These are phyloP conservation scores for Chloroclysta siterata DNA, from an alignment of 2,888 invertebrate species.

Conservation along the genomic window DNA sequence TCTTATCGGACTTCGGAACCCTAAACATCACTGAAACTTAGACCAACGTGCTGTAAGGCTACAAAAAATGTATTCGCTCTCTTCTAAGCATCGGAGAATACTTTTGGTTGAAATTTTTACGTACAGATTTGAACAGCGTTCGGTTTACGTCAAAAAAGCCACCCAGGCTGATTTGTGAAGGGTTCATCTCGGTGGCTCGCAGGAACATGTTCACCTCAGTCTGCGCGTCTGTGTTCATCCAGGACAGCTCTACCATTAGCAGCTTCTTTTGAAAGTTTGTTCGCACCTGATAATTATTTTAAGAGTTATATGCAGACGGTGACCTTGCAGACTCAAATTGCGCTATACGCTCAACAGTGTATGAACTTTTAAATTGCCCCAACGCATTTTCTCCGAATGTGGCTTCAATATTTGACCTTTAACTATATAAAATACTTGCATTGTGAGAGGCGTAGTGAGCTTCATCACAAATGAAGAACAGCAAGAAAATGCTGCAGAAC, in stretches of 20 bases:
- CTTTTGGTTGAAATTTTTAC: slow-evolving; percentile 36
- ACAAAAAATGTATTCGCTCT: too few species aligned
- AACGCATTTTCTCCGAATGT: too few species aligned
- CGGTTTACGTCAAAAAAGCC: slow-evolving; percentile 90
- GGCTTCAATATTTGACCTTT: too few species aligned
- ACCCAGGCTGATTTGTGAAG: slow-evolving; percentile 89
- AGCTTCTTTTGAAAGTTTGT: slow-evolving; percentile 90
- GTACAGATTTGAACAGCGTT: slow-evolving; percentile 89
- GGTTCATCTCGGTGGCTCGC: slow-evolving; percentile 91
- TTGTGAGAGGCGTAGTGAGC: slow-evolving; percentile 90
- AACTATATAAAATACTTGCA: slow-evolving; percentile 69
- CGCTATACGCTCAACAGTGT: too few species aligned
- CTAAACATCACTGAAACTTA: too few species aligned
- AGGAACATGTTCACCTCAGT: slow-evolving; percentile 91
- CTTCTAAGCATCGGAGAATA: too few species aligned
- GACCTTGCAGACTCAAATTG: neutral
- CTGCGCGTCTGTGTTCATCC: slow-evolving; percentile 91
- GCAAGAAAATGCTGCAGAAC: slow-evolving; percentile 85
- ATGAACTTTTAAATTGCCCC: too few species aligned
- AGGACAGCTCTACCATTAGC: slow-evolving; percentile 88
- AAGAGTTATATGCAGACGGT: neutral
- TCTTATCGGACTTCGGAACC: too few species aligned
- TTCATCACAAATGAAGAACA: slow-evolving; percentile 90
- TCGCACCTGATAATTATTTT: slow-evolving; percentile 74
- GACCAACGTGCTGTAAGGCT: too few species aligned